A percentile compares a stretch with the other conserved stretches of the same genome.
phyloP scores from a whole-genome alignment of 23 tunicate species.

The Oikopleura dioica region DNA sequence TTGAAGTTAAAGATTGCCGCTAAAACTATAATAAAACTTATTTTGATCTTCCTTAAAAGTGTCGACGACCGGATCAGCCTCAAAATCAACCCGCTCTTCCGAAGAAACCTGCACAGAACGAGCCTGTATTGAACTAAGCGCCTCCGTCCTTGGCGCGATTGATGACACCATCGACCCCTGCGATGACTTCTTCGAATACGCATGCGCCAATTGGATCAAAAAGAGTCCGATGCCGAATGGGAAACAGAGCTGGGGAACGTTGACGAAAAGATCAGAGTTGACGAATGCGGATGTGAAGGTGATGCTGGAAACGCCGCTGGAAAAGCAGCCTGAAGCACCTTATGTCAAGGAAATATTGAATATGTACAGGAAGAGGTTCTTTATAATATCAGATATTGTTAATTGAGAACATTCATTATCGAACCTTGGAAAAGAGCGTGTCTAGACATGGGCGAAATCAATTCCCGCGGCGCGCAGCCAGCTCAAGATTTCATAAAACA shows the following conservation, averaged over 20 bases:
- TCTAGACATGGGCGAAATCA: not conserved
- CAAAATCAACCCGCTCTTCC: no score
- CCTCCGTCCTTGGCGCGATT: not conserved
- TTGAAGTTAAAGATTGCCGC: no score
- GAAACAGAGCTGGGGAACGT: not conserved
- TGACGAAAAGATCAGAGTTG: not conserved
- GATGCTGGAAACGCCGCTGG: not conserved
- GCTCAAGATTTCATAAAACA: not conserved
- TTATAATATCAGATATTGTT: no score
- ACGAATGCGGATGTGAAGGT: not conserved
- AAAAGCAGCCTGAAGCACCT: not conserved
- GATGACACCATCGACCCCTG: conserved; percentile 12
- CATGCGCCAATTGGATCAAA: conserved; percentile 7
- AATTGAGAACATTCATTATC: no score
- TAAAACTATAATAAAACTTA: no score
- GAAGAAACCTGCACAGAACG: not conserved
- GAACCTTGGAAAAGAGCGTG: no score
- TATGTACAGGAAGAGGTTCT: no score
- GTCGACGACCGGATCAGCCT: no score
- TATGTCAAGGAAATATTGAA: not conserved
- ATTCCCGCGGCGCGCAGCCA: not conserved
- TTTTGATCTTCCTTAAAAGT: no score
- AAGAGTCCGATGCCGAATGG: conserved; percentile 8
- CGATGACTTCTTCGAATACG: not conserved
- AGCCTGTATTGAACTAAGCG: not conserved